These are phyloP conservation scores for Danio tinwini DNA, from an alignment of 2,797 vertebrate genomes.

Conservation along the genomic window DNA sequence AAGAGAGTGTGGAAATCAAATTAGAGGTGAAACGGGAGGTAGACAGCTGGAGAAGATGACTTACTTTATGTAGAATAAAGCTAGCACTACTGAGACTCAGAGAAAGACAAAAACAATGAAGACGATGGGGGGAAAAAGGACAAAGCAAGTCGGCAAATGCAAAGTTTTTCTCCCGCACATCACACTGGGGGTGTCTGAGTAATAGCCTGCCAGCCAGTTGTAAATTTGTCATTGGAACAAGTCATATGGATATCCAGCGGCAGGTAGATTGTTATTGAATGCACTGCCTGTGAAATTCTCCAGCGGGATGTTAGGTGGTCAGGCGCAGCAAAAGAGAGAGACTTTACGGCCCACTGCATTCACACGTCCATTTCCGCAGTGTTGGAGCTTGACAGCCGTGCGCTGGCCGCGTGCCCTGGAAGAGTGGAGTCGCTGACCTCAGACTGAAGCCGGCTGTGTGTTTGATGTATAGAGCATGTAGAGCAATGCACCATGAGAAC, in stretches of 20 bases:
- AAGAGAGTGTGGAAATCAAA: conserved; percentile 55
- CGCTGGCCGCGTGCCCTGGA: conserved; percentile 33
- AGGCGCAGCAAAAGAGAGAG: conserved; percentile 14
- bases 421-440: conserved; percentile 33
- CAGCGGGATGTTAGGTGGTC: conserved; percentile 41
- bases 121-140: conserved; percentile 31
- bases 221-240: conserved; percentile 43
- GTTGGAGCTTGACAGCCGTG: conserved; percentile 21
- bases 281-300: conserved; percentile 39
- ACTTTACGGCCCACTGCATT: conserved; percentile 48
- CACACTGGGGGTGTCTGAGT: conserved; percentile 42
- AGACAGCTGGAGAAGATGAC: conserved; percentile 41
- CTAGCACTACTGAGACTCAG: conserved; percentile 12
- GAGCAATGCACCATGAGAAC: conserved; percentile 40
- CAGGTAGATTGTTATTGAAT: conserved; percentile 55
- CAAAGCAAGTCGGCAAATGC: conserved; percentile 25
- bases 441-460: background rate
- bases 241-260: conserved; percentile 35
- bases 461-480: conserved; percentile 36
- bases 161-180: conserved; percentile 25
- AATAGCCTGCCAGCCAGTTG: conserved; percentile 30
- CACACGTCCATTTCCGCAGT: conserved; percentile 16
- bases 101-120: conserved; percentile 38
- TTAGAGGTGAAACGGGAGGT: conserved; percentile 49
- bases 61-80: conserved; percentile 43